Conservation (phyloP, 2,797 vertebrate species). For the Parotocinclus haroldoi region DNA sequence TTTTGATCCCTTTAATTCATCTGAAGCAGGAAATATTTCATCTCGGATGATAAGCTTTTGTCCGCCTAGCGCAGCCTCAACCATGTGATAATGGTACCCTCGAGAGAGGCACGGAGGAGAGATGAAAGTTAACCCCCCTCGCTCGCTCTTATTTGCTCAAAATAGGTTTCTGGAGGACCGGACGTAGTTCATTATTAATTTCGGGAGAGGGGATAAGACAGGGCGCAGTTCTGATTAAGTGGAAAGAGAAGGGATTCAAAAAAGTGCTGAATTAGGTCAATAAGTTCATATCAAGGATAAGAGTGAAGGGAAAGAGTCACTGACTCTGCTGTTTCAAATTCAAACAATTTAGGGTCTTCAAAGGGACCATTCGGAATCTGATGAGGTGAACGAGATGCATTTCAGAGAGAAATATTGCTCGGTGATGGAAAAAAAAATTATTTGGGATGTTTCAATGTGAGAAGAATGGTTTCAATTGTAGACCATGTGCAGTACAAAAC, state of each 20-base stretch:
- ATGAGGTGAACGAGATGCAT: no score
- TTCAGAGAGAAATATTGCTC: no score
- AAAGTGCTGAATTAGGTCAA: neutral
- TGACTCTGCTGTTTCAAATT: conserved; percentile 5
- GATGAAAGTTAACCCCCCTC: neutral
- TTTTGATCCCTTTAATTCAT: no score
- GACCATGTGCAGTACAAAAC: no score
- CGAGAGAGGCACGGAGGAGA: neutral
- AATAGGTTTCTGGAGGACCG: neutral
- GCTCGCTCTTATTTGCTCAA: neutral
- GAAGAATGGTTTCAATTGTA: no score
- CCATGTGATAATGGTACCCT: conserved; percentile 11
- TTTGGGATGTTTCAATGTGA: no score
- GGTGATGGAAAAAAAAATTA: no score
- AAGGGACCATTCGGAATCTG: neutral
- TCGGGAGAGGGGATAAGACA: conserved; percentile 15
- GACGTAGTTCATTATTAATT: conserved; percentile 9
- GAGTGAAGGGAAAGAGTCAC: neutral
- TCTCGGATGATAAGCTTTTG: no score
- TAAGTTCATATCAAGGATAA: conserved; percentile 20
- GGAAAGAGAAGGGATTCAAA: conserved; percentile 10
- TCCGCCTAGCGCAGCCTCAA: no score
- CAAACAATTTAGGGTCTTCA: conserved; percentile 15
- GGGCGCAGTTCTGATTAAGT: conserved; percentile 12
- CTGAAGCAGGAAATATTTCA: no score